These are phyloP conservation scores for Drosophila sp. DNA, from an alignment of 1,140 invertebrate genomes.

Conservation along the genomic window DNA sequence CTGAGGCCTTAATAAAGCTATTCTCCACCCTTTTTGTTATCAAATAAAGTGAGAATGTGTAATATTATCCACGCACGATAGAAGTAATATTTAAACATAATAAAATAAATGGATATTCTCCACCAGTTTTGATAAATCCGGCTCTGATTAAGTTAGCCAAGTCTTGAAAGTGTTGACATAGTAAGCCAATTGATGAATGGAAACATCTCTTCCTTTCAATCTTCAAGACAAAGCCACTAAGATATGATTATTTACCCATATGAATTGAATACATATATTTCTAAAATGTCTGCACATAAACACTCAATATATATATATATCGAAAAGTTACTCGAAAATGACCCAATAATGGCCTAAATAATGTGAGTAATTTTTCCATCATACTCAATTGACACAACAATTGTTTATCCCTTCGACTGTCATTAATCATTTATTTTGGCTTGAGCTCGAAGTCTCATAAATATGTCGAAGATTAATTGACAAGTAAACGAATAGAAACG, in stretches of 20 bases:
- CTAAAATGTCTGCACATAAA: constrained; percentile 18
- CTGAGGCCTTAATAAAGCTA: too few relatives aligned
- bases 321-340: background rate
- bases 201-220: background rate
- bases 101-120: too few relatives aligned
- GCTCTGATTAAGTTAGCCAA: too few relatives aligned
- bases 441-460: background rate
- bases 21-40: too few relatives aligned
- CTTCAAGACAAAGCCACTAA: background rate
- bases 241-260: background rate
- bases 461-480: constrained; percentile 17
- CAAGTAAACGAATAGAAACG: constrained; percentile 9
- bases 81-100: too few relatives aligned
- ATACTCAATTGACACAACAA: constrained; percentile 52
- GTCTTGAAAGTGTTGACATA: too few relatives aligned
- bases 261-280: constrained; percentile 19
- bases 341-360: constrained; percentile 48
- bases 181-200: background rate
- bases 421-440: constrained; percentile 9
- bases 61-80: too few relatives aligned
- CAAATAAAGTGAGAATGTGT: too few relatives aligned
- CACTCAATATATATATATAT: background rate
- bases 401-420: constrained; percentile 37
- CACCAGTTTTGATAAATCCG: too few relatives aligned
- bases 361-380: constrained; percentile 47